Evolutionary conservation across 2,113 vertebrate genomes (phyloP).

Genomic region (Thamnaconus septentrionalis): DNA sequence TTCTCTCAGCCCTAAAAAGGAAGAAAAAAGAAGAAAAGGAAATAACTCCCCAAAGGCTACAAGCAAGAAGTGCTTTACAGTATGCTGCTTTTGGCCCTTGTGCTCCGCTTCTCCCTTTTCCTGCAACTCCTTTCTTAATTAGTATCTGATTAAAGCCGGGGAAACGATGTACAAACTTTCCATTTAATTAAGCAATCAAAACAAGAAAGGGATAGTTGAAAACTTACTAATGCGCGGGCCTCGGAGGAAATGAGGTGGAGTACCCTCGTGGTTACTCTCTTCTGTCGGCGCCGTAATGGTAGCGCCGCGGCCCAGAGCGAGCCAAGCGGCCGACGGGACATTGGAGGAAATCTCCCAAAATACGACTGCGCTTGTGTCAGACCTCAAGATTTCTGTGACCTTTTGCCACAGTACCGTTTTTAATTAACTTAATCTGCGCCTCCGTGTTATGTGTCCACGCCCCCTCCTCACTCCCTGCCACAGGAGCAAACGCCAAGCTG

Average conservation of each 20-base stretch:
- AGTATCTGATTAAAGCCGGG: conserved; percentile 60
- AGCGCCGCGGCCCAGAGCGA: background rate
- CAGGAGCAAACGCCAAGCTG: conserved; percentile 86
- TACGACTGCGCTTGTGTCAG: background rate
- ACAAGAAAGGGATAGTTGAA: conserved; percentile 60
- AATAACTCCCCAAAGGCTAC: conserved; percentile 37
- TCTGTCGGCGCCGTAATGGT: conserved; percentile 27
- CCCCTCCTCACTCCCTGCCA: background rate
- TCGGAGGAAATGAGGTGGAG: conserved; percentile 57
- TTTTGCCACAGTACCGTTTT: too few relatives aligned
- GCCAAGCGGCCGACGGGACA: too few relatives aligned
- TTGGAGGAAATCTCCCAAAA: too few relatives aligned
- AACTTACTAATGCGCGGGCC: conserved; percentile 46
- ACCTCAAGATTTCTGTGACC: conserved; percentile 21
- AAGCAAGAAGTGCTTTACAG: conserved; percentile 25
- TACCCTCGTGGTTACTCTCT: conserved; percentile 23
- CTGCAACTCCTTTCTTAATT: conserved; percentile 54
- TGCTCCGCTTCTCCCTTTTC: conserved; percentile 34
- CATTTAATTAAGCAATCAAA: conserved; percentile 71
- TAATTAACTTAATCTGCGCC: too few relatives aligned
- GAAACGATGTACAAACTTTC: conserved; percentile 55
- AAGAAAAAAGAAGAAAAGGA: background rate
- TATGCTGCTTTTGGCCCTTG: conserved; percentile 46
- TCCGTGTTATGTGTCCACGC: too few relatives aligned
- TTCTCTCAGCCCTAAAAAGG: conserved; percentile 13